Evolutionary conservation across 2,888 invertebrate species (phyloP).

Genomic region (Busseola fusca): DNA sequence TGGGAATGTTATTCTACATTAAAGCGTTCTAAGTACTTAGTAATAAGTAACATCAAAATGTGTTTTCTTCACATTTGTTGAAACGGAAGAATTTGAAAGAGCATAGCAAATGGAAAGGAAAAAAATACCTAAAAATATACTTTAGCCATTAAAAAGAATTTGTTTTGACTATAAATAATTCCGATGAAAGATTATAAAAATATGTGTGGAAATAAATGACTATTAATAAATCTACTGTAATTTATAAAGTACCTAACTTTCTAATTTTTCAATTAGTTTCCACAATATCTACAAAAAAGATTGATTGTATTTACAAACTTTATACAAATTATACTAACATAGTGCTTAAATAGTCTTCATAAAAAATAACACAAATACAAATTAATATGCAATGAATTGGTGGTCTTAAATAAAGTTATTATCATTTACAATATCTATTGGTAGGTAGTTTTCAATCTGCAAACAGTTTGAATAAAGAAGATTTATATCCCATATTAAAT

Average conservation of each 20-base stretch:
- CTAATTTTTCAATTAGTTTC: background rate
- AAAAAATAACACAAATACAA: background rate
- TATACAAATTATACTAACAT: slow-evolving; percentile 11
- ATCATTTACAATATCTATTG: background rate
- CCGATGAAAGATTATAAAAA: no score
- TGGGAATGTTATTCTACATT: slow-evolving; percentile 46
- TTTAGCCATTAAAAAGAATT: background rate
- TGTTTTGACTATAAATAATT: background rate
- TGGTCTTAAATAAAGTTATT: background rate
- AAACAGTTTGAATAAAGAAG: background rate
- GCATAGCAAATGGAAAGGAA: no score
- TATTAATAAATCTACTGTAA: background rate
- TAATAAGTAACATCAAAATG: slow-evolving; percentile 11
- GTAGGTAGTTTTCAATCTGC: background rate
- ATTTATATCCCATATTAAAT: background rate
- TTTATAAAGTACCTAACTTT: no score
- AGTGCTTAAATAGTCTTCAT: background rate
- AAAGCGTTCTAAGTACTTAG: slow-evolving; percentile 39
- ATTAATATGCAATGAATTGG: no score
- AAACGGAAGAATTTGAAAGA: background rate
- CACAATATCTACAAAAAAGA: background rate
- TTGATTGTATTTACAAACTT: slow-evolving; percentile 23
- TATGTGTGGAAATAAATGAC: background rate
- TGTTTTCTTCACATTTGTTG: background rate
- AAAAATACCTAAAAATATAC: background rate